Evolutionary conservation across 2,113 vertebrate genomes (phyloP).

Genomic region (Seriola rivoliana): DNA sequence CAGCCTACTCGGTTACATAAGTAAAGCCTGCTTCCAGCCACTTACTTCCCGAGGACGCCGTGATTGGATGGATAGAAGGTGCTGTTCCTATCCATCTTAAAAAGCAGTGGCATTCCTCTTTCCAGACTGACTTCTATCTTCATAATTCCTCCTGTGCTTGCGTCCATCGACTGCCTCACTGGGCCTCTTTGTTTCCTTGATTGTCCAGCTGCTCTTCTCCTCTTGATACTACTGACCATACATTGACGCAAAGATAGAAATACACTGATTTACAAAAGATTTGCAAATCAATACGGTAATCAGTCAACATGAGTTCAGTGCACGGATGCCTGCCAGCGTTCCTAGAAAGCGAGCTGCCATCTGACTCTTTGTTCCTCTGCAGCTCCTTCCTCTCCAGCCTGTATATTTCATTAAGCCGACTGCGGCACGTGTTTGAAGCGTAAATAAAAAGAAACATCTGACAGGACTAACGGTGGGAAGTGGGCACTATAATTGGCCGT

Average conservation of each 20-base stretch:
- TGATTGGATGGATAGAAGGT: conserved; percentile 55
- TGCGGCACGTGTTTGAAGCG: conserved; percentile 13
- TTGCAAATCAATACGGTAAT: conserved; percentile 13
- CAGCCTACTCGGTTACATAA: conserved; percentile 35
- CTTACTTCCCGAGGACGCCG: background rate
- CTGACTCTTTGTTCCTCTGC: conserved; percentile 17
- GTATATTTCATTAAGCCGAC: conserved; percentile 28
- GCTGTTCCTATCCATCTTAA: conserved; percentile 26
- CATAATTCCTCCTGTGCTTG: conserved; percentile 33
- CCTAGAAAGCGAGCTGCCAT: conserved; percentile 4
- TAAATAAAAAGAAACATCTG: conserved; percentile 33
- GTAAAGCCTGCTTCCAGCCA: conserved; percentile 24
- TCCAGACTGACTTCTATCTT: conserved; percentile 6
- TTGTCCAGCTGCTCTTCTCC: conserved; percentile 15
- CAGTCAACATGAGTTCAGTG: background rate
- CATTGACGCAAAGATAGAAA: background rate
- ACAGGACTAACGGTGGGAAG: conserved; percentile 21
- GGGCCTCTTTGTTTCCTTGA: conserved; percentile 35
- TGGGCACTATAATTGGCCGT: conserved; percentile 48
- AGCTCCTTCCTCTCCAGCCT: background rate
- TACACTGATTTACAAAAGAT: conserved; percentile 25
- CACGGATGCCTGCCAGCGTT: conserved; percentile 10
- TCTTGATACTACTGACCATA: background rate
- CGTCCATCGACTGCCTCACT: background rate
- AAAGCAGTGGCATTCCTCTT: conserved; percentile 5